A percentile compares a stretch with the other conserved stretches of the same genome.
These are phyloP conservation scores for Holotrichia oblita DNA, from an alignment of 1,140 invertebrate species.

Conservation along the genomic window DNA sequence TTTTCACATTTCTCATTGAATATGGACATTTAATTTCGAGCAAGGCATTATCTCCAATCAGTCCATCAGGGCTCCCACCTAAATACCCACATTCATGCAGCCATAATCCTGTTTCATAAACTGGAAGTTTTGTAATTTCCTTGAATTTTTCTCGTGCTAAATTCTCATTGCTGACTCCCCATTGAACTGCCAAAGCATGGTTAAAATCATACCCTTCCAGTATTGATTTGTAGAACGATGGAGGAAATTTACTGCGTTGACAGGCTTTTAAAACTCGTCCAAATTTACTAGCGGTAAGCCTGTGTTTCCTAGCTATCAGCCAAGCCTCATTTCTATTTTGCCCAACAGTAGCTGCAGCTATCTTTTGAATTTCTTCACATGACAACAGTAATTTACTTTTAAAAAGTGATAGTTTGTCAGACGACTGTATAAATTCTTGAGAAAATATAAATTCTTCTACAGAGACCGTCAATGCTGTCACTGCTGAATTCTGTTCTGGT, in stretches of 20 bases:
- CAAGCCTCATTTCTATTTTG: conserved; percentile 43
- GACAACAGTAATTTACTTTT: neutral
- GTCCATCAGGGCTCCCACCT: conserved; percentile 49
- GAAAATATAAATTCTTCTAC: conserved; percentile 32
- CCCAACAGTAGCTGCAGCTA: conserved; percentile 38
- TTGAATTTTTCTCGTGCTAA: conserved; percentile 19
- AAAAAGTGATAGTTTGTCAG: neutral
- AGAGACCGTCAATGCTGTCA: neutral
- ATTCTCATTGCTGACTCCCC: conserved; percentile 27
- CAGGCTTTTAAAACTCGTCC: conserved; percentile 41
- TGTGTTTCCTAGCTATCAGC: conserved; percentile 41
- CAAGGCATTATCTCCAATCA: conserved; percentile 47
- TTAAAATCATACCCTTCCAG: conserved; percentile 42
- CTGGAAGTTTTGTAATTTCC: neutral
- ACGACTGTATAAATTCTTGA: neutral
- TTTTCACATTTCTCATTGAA: conserved; percentile 46
- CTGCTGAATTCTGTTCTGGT: neutral
- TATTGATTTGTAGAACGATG: conserved; percentile 39
- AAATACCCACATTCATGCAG: conserved; percentile 46
- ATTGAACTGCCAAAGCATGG: conserved; percentile 39
- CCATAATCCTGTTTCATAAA: conserved; percentile 46
- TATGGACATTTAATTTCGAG: conserved; percentile 52
- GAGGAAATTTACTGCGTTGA: conserved; percentile 39
- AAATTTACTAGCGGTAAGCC: conserved; percentile 44
- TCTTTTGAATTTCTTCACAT: neutral